phyloP scores from a whole-genome alignment of 92 coral and sea anemone species.

The Umimayanthus chanpuru region DNA sequence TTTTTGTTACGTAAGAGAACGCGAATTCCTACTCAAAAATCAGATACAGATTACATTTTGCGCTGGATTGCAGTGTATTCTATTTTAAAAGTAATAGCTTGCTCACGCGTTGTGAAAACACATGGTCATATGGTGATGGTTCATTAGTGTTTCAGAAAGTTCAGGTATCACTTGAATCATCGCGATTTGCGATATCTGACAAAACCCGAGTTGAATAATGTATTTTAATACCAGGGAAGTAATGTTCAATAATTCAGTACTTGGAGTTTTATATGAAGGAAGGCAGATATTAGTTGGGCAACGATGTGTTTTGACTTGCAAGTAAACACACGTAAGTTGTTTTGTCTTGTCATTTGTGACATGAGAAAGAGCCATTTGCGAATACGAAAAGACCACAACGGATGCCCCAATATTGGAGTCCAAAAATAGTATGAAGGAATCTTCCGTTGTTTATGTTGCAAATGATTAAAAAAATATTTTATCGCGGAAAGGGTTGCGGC shows the following conservation, averaged over 20 bases:
- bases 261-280: no score
- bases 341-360: conserved; percentile 10
- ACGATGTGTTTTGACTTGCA: conserved; percentile 17
- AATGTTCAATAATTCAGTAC: neutral
- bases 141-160: neutral
- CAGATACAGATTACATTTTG: no score
- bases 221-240: neutral
- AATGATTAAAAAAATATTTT: neutral
- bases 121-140: neutral
- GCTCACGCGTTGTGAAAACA: neutral
- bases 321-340: conserved; percentile 31
- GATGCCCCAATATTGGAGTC: neutral
- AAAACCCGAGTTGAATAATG: neutral
- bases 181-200: neutral
- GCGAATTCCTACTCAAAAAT: no score
- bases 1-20: no score
- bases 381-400: neutral
- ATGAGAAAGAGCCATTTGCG: neutral
- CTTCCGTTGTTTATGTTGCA: neutral
- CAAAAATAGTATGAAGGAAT: conserved; percentile 7
- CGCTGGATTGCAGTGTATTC: no score
- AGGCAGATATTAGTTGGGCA: conserved; percentile 12
- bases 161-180: no score
- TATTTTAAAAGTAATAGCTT: no score
- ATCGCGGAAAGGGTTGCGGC: conserved; percentile 23